Evolutionary conservation across 2,113 vertebrate genomes (phyloP), one percentile per base, ranked within the genome.

Genomic region (Holacanthus passer): DNA sequence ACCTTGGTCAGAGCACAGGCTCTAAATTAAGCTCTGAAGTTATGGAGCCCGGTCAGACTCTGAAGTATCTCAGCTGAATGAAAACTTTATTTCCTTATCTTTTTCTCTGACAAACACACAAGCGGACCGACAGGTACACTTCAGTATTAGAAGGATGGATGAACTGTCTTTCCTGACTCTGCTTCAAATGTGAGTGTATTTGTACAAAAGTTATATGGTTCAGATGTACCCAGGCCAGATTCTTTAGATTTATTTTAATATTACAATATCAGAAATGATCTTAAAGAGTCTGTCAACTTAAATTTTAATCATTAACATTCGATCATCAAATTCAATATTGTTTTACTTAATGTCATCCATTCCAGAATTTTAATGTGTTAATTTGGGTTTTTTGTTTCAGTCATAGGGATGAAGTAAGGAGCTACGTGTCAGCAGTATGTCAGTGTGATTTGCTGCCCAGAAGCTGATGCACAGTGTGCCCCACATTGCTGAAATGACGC

Each of bases 401-500:
- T 45, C n/a, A 20, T n/a, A 6, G 32, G n/a, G 22, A 67, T 32
- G 24, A 68, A 45, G n/a, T 55, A 47, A 31, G 39, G 35, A 17
- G 63, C 24, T 56, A 29, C 58, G 62, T 78, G 48, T 53, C 73
- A 67, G 1, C 60, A 69, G 41, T 60, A 1, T 77, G 70, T 73
- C 83, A 32, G 48, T 0, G 7, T 84, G 81, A 85, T 73, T 73
- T 87, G 66, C 59, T 79, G 50, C 24, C 35, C 24, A 13, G 77
- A 50, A 35, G 43, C 55, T 58, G 77, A 68, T 71, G 58, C 64
- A 50, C 47, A 35, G 9, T 73, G 41, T 69, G 77, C 27, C 70
- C 68, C 32, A 37, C 72, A 67, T 82, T 71, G 59, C 68, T 83
- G 27, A 84, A 77, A 53, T 73, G 53, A 78, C 77, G 27, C 62